Evolutionary conservation across 2,888 invertebrate species (phyloP).

Genomic region (Poecilobothrus nobilitatus): DNA sequence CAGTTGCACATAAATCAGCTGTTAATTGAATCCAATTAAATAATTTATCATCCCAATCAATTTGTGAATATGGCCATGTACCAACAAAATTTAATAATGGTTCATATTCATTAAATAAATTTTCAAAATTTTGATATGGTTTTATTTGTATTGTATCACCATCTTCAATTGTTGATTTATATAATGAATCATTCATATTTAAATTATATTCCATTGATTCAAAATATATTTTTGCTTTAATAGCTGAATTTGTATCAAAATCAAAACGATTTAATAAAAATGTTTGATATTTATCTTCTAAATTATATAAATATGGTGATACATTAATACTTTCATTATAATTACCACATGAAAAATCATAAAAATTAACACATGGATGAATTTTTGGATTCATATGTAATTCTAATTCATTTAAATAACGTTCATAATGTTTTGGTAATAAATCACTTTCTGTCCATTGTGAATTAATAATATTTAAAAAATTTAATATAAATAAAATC

Average conservation of each 20-base stretch:
- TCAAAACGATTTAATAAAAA: background rate
- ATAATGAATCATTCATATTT: background rate
- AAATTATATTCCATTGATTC: conserved; percentile 8
- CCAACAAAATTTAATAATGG: background rate
- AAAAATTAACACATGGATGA: conserved; percentile 8
- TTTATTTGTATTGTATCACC: background rate
- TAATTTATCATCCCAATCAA: background rate
- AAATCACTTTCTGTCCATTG: conserved; percentile 1
- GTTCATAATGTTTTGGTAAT: background rate
- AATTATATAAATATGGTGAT: conserved; percentile 9
- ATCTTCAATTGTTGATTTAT: conserved; percentile 1
- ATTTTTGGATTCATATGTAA: background rate
- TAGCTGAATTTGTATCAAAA: background rate
- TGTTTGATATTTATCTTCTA: conserved; percentile 8
- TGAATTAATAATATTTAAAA: background rate
- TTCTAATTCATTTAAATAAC: conserved; percentile 8
- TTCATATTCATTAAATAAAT: conserved; percentile 2
- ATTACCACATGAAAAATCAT: conserved; percentile 9
- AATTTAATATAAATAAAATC: background rate
- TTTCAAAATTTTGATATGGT: conserved; percentile 8
- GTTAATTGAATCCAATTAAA: conserved; percentile 7
- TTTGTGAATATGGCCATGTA: background rate
- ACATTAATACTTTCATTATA: background rate
- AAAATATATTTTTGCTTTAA: background rate
- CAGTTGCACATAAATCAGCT: conserved; percentile 7